These are phyloP conservation scores for Pocillopora meandrina DNA, from an alignment of 92 coral and sea anemone genomes.

Conservation along the genomic window DNA sequence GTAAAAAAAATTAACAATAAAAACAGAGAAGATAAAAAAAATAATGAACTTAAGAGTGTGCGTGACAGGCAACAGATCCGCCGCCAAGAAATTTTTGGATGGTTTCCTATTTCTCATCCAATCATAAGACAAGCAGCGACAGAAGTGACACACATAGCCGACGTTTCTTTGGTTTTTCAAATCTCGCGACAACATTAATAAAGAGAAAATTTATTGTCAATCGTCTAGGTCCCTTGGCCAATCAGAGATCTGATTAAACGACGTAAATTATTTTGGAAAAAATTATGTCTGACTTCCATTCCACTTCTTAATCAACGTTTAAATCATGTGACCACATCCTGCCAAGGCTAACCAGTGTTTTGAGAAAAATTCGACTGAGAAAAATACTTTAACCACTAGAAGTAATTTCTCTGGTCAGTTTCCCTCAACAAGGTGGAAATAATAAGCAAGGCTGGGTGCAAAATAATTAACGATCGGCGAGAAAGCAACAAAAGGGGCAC, in stretches of 20 bases:
- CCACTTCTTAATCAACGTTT: neutral
- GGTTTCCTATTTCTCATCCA: too few relatives aligned
- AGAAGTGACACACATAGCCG: neutral
- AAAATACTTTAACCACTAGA: too few relatives aligned
- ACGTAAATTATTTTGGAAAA: neutral
- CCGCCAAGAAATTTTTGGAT: too few relatives aligned
- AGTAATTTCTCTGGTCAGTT: too few relatives aligned
- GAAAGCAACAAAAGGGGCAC: neutral
- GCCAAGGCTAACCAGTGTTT: too few relatives aligned
- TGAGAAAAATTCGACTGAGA: too few relatives aligned
- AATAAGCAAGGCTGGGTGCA: too few relatives aligned
- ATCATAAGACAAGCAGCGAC: too few relatives aligned
- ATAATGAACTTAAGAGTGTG: too few relatives aligned
- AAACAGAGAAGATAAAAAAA: neutral
- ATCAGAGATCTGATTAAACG: neutral
- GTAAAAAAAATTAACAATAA: constrained; percentile 13
- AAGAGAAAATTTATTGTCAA: neutral
- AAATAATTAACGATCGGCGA: too few relatives aligned
- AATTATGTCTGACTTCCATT: neutral
- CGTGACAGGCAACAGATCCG: neutral
- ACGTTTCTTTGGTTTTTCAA: neutral
- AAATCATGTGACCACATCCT: too few relatives aligned
- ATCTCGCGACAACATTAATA: neutral
- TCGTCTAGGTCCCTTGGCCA: neutral
- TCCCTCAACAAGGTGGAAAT: too few relatives aligned